Conservation (phyloP, 2,888 invertebrate genomes). For the Rhyacophila evoluta region DNA sequence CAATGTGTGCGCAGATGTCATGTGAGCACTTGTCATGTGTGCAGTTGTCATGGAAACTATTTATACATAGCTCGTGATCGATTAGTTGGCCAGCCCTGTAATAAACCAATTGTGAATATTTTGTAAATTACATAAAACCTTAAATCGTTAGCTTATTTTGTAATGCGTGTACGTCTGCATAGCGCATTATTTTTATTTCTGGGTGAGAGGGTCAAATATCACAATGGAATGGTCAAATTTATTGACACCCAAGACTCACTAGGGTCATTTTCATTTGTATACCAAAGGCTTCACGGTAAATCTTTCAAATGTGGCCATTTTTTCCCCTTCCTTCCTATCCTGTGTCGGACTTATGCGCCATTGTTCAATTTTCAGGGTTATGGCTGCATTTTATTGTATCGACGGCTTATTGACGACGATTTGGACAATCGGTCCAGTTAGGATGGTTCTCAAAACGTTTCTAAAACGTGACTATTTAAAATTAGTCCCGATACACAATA, state of each 20-base stretch:
- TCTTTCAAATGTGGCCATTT: constrained; percentile 72
- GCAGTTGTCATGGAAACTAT: too few relatives aligned
- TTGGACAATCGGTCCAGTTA: background rate
- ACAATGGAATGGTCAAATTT: constrained; percentile 70
- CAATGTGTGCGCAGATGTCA: too few relatives aligned
- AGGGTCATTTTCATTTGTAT: constrained; percentile 71
- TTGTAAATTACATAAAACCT: background rate
- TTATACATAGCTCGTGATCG: too few relatives aligned
- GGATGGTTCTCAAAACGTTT: background rate
- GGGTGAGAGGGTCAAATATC: constrained; percentile 62
- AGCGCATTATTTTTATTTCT: background rate
- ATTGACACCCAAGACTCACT: constrained; percentile 70
- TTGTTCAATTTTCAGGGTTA: constrained; percentile 29
- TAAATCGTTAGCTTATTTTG: background rate
- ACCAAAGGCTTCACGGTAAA: constrained; percentile 72
- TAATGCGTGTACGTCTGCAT: background rate
- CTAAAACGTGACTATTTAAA: too few relatives aligned
- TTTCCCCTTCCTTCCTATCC: constrained; percentile 25
- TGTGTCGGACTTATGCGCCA: constrained; percentile 5
- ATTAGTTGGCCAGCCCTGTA: too few relatives aligned
- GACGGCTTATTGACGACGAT: background rate
- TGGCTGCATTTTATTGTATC: background rate
- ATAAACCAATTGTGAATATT: too few relatives aligned
- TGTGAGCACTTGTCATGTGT: too few relatives aligned
- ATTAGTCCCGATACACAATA: too few relatives aligned